phyloP scores from a whole-genome alignment of 2,797 vertebrate genomes.

The Agapornis canus region DNA sequence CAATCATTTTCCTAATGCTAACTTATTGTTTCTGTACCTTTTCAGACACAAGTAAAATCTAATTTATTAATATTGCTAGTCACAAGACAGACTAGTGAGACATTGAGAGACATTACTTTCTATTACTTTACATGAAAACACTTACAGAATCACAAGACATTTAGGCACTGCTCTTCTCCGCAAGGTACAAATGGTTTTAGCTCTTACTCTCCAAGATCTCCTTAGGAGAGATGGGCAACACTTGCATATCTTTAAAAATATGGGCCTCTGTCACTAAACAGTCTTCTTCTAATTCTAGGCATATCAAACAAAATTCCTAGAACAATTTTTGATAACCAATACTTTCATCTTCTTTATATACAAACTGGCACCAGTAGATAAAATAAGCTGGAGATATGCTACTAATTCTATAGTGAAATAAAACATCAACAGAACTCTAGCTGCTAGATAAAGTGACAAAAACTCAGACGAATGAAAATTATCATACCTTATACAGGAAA shows the following conservation, averaged over 20 bases:
- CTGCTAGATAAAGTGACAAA: neutral
- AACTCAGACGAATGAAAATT: neutral
- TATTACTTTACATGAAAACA: neutral
- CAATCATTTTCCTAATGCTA: neutral
- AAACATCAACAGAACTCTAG: neutral
- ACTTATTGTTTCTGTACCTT: neutral
- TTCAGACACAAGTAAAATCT: neutral
- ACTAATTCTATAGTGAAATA: neutral
- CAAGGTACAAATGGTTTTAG: neutral
- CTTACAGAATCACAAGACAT: neutral
- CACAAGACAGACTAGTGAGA: neutral
- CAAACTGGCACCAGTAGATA: neutral
- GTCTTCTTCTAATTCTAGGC: neutral
- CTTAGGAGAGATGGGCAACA: neutral
- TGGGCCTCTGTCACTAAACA: neutral
- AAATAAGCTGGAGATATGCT: neutral
- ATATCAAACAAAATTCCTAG: neutral
- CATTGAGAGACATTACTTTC: neutral
- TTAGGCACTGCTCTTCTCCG: neutral
- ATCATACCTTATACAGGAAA: slow-evolving; percentile 95
- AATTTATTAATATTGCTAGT: neutral
- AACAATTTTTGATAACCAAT: neutral
- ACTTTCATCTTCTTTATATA: neutral
- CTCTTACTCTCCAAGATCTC: neutral
- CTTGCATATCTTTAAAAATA: neutral